Percentiles rank a stretch among this genome's conserved stretches.
Evolutionary conservation across 2,113 vertebrate species (phyloP).

Genomic region (Alaudala cheleensis): DNA sequence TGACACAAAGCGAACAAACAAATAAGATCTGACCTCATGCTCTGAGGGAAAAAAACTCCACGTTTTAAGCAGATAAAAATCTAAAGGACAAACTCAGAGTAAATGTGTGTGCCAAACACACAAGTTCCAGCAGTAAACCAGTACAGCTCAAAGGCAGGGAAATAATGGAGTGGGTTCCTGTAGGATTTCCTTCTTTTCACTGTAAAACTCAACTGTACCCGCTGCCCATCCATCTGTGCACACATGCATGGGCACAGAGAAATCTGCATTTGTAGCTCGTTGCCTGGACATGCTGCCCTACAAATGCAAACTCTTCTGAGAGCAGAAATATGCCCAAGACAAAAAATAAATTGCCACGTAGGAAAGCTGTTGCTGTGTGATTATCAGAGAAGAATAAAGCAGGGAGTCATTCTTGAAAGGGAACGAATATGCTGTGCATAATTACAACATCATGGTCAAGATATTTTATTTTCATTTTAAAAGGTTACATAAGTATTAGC

Average conservation of each 20-base stretch:
- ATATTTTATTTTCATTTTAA: constrained; percentile 39
- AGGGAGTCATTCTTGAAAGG: background rate
- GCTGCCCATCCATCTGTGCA: accelerated
- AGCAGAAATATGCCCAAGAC: background rate
- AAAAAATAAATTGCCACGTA: background rate
- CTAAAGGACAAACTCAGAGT: background rate
- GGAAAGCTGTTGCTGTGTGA: background rate
- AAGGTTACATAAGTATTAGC: background rate
- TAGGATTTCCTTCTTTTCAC: background rate
- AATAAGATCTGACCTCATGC: background rate
- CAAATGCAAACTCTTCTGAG: background rate
- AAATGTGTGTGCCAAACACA: background rate
- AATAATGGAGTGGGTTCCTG: background rate
- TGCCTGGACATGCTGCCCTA: accelerated
- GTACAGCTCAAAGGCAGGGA: background rate
- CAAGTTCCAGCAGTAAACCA: background rate
- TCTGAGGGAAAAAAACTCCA: background rate
- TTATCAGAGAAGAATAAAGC: background rate
- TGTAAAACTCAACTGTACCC: background rate
- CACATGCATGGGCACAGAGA: accelerated
- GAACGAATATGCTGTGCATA: accelerated
- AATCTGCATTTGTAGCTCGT: accelerated
- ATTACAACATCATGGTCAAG: constrained; percentile 42
- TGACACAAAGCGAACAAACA: background rate
- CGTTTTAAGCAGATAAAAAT: background rate